Evolutionary conservation across 2,113 vertebrate genomes (phyloP).

Genomic region (Coturnix japonica): DNA sequence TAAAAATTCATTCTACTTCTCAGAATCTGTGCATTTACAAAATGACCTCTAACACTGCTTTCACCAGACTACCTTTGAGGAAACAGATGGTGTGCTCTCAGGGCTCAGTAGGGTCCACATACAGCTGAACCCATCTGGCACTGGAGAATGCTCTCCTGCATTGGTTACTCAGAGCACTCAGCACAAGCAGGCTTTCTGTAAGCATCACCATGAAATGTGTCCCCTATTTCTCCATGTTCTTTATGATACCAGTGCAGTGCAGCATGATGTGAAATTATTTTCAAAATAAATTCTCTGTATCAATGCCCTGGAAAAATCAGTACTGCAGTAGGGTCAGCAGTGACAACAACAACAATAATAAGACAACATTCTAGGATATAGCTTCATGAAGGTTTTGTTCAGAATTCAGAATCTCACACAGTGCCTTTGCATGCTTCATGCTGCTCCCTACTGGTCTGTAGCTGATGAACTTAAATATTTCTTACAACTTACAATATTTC

Average conservation of each 20-base stretch:
- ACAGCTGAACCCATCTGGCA: constrained; percentile 1
- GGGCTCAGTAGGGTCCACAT: not conserved
- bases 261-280: not conserved
- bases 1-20: not conserved
- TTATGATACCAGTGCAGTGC: not conserved
- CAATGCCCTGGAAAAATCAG: not conserved
- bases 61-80: not conserved
- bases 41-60: not conserved
- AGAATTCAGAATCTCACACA: not conserved
- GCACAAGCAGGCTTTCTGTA: not conserved
- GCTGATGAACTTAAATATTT: not conserved
- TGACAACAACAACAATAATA: not conserved
- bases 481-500: no score
- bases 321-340: not conserved
- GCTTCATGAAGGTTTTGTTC: not conserved
- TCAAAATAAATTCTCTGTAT: not conserved
- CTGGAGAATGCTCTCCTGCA: not conserved
- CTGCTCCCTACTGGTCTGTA: not conserved
- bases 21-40: not conserved
- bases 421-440: not conserved
- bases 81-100: not conserved
- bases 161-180: not conserved
- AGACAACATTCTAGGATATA: not conserved
- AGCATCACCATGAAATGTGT: not conserved
- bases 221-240: not conserved